These are phyloP conservation scores for Merodon equestris DNA, from an alignment of 2,888 invertebrate genomes.

Conservation along the genomic window DNA sequence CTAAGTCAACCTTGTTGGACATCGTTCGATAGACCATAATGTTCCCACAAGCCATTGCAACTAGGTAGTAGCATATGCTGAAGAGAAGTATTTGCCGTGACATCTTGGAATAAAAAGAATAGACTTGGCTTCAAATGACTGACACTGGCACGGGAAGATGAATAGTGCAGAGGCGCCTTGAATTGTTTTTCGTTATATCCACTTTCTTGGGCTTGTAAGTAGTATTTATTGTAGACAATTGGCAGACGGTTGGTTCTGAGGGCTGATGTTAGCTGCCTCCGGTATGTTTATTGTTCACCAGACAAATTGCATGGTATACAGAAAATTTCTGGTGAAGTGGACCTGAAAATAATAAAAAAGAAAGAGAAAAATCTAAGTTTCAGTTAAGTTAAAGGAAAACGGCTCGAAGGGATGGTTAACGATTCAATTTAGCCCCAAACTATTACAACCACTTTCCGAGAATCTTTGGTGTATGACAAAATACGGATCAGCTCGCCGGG, in stretches of 20 bases:
- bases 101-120: slow-evolving; percentile 24
- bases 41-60: slow-evolving; percentile 43
- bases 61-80: slow-evolving; percentile 39
- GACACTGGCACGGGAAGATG: no score
- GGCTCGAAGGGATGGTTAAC: background rate
- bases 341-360: slow-evolving; percentile 32
- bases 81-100: slow-evolving; percentile 40
- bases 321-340: slow-evolving; percentile 29
- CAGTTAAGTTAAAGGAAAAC: background rate
- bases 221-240: background rate
- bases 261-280: slow-evolving; percentile 49
- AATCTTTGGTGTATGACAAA: no score
- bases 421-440: no score
- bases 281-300: slow-evolving; percentile 16
- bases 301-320: slow-evolving; percentile 29
- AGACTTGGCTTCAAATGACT: background rate
- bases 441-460: no score
- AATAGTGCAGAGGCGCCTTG: no score
- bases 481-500: no score
- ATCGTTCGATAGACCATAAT: slow-evolving; percentile 59
- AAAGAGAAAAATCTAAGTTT: background rate
- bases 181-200: background rate
- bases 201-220: background rate
- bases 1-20: slow-evolving; percentile 47
- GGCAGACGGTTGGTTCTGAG: slow-evolving; percentile 20